A percentile compares a stretch with the other conserved stretches of the same genome.
phyloP scores from a whole-genome alignment of 2,888 invertebrate genomes.

The Elmis aenea region DNA sequence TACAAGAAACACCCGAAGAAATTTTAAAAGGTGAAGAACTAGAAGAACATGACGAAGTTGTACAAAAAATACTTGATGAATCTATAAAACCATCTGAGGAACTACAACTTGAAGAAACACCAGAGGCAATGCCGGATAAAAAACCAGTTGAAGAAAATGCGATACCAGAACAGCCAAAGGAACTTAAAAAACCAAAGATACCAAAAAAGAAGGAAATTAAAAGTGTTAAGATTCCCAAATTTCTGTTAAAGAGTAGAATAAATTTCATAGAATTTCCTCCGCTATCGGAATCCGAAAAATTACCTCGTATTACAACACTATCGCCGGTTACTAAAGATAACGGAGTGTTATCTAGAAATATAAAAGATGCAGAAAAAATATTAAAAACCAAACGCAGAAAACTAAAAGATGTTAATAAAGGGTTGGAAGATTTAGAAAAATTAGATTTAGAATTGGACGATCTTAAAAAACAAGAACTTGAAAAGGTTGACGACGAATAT shows the following conservation, averaged over 20 bases:
- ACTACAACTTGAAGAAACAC: constrained; percentile 56
- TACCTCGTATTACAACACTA: constrained; percentile 36
- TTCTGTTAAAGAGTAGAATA: constrained; percentile 48
- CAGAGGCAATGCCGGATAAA: constrained; percentile 56
- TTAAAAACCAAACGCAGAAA: constrained; percentile 52
- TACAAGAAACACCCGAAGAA: constrained; percentile 11
- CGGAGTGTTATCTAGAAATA: constrained; percentile 61
- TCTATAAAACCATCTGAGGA: constrained; percentile 37
- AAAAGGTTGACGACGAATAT: constrained; percentile 23
- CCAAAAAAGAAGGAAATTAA: constrained; percentile 45
- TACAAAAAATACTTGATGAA: constrained; percentile 19
- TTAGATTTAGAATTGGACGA: constrained; percentile 41
- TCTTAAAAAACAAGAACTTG: constrained; percentile 47
- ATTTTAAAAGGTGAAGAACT: constrained; percentile 8
- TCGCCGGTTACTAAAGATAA: constrained; percentile 53
- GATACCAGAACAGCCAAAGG: constrained; percentile 58
- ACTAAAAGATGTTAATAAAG: constrained; percentile 42
- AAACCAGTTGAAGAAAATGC: constrained; percentile 51
- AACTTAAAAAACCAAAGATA: constrained; percentile 43
- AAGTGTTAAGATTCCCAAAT: constrained; percentile 44
- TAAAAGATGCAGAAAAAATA: constrained; percentile 61
- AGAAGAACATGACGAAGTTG: constrained; percentile 17
- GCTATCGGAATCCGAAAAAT: constrained; percentile 33
- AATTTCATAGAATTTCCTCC: constrained; percentile 60
- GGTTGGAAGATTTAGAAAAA: constrained; percentile 49